Base-by-base conservation (phyloP, 2,888 invertebrate genomes). In the Drosophila quasianomalipes region DNA sequence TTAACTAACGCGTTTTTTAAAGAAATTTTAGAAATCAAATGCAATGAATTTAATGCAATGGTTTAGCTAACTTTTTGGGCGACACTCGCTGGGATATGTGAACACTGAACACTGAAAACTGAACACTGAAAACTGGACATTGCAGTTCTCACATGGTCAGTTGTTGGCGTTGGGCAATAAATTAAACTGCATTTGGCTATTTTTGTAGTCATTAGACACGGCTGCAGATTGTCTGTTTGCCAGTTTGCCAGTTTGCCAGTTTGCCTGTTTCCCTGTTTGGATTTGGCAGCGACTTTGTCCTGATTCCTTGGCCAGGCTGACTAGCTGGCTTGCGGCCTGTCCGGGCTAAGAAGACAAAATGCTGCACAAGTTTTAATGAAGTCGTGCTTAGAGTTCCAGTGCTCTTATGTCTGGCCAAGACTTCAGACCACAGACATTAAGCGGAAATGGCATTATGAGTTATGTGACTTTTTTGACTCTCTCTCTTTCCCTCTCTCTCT, bases 161-260 rank as follows among this genome's bases (percentile, higher is more conserved):
- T 72, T 54, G 74, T 70, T 60, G 73, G 67, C 67, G 64, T 70
- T 58, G 85, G 85, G 74, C 68, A 76, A 89, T 85, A 85, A 85
- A 85, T 85, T 87, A 89, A 84, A 63, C 71, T 82, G 85, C 88
- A 87, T 83, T 83, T 87, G 88, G 83, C 90, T 89, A 85, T 85
- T 88, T 85, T 88, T 83, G 88, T 88, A 77, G 90, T 85, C 85
- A 85, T 85, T 85, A 85, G 90, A 88, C 83, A 69, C 57, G 74
- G 77, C 70, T 85, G 85, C 85, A 85, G 88, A 74, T 83, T 72
- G 87, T 82, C 85, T 82, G 79, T 55, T 65, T 47, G 60, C 47
- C 47, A 7, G 47, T 47, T 51, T 35, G 52, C 10, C 41, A 10
- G 41, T 41, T 74, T 53, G 47, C 54, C 44, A 9, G 41, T 26